Base-by-base conservation (phyloP, 2,888 invertebrate genomes). In the Plagiodera versicolora region DNA sequence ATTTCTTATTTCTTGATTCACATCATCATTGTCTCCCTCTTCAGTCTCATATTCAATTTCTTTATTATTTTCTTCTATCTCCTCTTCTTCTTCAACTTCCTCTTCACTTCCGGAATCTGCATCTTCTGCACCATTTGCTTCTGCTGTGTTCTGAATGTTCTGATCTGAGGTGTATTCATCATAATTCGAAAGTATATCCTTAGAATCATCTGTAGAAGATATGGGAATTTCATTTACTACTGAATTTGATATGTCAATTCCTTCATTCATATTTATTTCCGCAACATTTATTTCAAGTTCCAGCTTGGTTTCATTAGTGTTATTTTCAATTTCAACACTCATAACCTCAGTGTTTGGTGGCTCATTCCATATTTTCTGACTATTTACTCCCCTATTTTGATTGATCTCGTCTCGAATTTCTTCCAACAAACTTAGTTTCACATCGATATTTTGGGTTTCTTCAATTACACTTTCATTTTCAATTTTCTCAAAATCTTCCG, bases 401-500 rank as follows among this genome's bases (percentile, higher is more conserved):
- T 44, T 11, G 16, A 44, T 11, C 20, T 53, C 53, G 24, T 44
- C 24, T n/a, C 53, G 8, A 3, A 44, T 44, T 20, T 53, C 53
- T 18, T 44, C 44, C 16, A 53, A 5, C 6, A 52, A 20, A 44
- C 52, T 52, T n/a, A 39, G 35, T 3, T 52, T 39, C 11, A 51
- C 6, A 10, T 32, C 51, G 19, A 35, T 52, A n/a, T 28, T 14
- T 49, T 52, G 52, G 16, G 82, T 82, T 20, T 83, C 82, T n/a
- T 81, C 80, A 19, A 77, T 77, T 32, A 68, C 67, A 54, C 70
- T 66, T 9, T 59, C 59, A 4, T 51, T 69, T 44, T 75, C 70
- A 8, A 71, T 71, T 60, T 73, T 73, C 58, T 72, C 72, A 56
- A 71, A 73, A 28, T 70, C 71, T 17, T 71, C 71, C 4, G 72